Evolutionary conservation across 2,888 invertebrate species (phyloP).

Genomic region (Pyrocoelia pectoralis): DNA sequence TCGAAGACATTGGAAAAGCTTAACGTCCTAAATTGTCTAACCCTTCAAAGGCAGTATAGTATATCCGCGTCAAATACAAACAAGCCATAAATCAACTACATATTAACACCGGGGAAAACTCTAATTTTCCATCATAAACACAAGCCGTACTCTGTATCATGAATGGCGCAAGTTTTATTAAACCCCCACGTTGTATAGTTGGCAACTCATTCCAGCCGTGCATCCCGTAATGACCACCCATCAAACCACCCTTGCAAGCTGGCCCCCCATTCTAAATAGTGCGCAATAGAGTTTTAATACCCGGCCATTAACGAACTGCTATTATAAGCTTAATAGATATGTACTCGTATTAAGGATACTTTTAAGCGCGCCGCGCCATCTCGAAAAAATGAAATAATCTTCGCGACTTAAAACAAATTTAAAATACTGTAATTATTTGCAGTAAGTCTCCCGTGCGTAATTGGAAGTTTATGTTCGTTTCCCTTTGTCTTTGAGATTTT

Average conservation of each 20-base stretch:
- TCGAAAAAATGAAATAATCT: background rate
- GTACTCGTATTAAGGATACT: slow-evolving; percentile 22
- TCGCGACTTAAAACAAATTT: background rate
- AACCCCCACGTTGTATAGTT: slow-evolving; percentile 26
- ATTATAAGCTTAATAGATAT: slow-evolving; percentile 43
- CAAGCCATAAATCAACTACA: slow-evolving; percentile 29
- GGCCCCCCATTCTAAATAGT: slow-evolving; percentile 41
- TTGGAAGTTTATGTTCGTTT: background rate
- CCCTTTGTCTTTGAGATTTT: slow-evolving; percentile 1
- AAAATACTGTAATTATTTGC: background rate
- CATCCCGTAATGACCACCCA: slow-evolving; percentile 37
- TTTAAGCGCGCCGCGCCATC: slow-evolving; percentile 14
- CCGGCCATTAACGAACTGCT: slow-evolving; percentile 43
- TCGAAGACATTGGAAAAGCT: slow-evolving; percentile 10
- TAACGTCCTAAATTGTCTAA: background rate
- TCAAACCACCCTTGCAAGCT: slow-evolving; percentile 22
- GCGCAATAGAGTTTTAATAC: slow-evolving; percentile 47
- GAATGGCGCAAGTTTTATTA: slow-evolving; percentile 33
- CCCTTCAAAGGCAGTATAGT: slow-evolving; percentile 20
- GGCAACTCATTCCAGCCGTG: slow-evolving; percentile 36
- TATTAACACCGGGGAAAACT: slow-evolving; percentile 33
- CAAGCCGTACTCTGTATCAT: slow-evolving; percentile 26
- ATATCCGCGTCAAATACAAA: slow-evolving; percentile 30
- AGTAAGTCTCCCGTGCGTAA: slow-evolving; percentile 1
- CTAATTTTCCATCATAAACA: slow-evolving; percentile 43